Base-by-base conservation (phyloP, 2,888 invertebrate genomes). In the Laspeyria flexula region DNA sequence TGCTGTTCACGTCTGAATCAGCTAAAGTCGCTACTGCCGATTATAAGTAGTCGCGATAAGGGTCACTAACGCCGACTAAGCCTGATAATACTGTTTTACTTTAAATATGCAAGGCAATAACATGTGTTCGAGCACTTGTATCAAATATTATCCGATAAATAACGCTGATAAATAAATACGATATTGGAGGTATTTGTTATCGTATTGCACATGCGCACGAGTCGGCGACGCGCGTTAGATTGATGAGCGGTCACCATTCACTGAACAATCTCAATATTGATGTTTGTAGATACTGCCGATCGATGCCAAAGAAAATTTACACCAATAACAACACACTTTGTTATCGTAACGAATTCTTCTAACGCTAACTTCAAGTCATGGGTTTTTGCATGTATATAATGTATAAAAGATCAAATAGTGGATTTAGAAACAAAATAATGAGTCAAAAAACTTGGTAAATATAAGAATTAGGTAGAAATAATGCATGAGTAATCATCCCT, bases 261-360 rank as follows among this genome's bases (percentile, higher is more conserved):
- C 21, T 21, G 6, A 7, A 29, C 53, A 53, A 66, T 56, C 43
- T 41, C 44, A 38, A 47, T 66, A 60, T 66, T 71, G 64, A 66
- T 60, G 48, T 61, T 63, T 55, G 37, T 31, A 55, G 50, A 68
- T 70, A 40, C 50, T 25, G 53, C 45, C 42, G 57, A 70, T 52
- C 44, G 59, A 70, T 54, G 53, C 58, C 43, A 30, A 37, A 46
- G 44, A 46, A 33, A 51, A 39, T 33, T 43, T 34, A 39, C 31
- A 49, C 21, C 42, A 45, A 44, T 43, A 51, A 31, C 35, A 44
- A 25, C 1, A 25, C 3, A 6, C 25, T 46, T 51, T 66, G 54
- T 61, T 55, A 52, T 66, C 37, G 44, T 44, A 48, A 44, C 27
- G 50, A 42, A 56, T 63, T 46, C 7, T 25, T 25, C 1, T 7